phyloP scores from a whole-genome alignment of 2,797 vertebrate genomes.

The Esox lucius region DNA sequence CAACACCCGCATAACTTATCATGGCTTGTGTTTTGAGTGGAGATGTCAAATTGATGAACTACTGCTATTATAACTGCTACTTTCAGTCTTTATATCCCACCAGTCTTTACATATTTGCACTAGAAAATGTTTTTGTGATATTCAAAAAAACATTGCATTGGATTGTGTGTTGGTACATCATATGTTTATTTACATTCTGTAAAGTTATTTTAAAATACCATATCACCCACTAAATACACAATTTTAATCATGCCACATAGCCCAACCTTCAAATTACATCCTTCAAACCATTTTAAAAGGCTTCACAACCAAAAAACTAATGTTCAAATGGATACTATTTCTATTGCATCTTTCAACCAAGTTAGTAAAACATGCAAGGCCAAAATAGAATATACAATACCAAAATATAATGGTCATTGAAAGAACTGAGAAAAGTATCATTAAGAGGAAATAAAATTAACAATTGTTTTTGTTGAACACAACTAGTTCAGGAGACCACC shows the following conservation, averaged over 20 bases:
- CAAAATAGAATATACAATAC: slow-evolving; percentile 58
- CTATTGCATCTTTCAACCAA: slow-evolving; percentile 61
- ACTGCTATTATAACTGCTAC: not conserved
- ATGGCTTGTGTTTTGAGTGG: not conserved
- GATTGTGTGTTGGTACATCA: not conserved
- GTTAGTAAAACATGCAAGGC: slow-evolving; percentile 79
- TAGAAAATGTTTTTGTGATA: not conserved
- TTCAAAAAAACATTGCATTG: not conserved
- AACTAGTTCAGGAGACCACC: slow-evolving; percentile 53
- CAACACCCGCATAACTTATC: too few species aligned
- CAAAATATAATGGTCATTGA: slow-evolving; percentile 67
- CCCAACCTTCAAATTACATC: slow-evolving; percentile 69
- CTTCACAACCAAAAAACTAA: slow-evolving; percentile 51
- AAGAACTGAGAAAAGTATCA: slow-evolving; percentile 52
- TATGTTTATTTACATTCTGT: slow-evolving; percentile 81
- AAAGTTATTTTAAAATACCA: slow-evolving; percentile 73
- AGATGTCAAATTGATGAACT: not conserved
- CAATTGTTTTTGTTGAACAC: slow-evolving; percentile 45
- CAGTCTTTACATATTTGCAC: not conserved
- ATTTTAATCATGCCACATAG: slow-evolving; percentile 66
- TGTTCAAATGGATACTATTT: slow-evolving; percentile 53
- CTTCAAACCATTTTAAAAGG: slow-evolving; percentile 68
- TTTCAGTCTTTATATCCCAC: too few species aligned
- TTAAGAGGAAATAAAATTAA: slow-evolving; percentile 41
- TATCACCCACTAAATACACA: slow-evolving; percentile 75